phyloP scores from a whole-genome alignment of 2,888 invertebrate species.

The Drosophila atroscutellata region DNA sequence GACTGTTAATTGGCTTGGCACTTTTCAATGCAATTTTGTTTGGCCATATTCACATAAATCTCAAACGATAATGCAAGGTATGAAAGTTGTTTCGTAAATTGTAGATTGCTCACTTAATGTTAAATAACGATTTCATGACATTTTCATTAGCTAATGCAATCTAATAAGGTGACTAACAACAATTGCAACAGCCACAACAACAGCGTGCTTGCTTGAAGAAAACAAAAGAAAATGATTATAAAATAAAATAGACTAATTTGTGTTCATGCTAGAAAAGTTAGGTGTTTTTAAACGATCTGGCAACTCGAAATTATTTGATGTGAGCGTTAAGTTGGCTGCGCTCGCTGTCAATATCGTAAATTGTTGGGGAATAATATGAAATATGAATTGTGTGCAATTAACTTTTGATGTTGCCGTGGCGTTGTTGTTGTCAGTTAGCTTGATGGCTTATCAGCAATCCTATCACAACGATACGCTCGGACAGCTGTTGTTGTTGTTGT shows the following conservation, averaged over 20 bases:
- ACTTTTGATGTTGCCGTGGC: constrained; percentile 14
- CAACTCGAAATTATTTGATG: background rate
- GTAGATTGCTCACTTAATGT: constrained; percentile 26
- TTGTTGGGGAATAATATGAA: background rate
- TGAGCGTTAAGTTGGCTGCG: constrained; percentile 4
- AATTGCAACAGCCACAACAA: no score
- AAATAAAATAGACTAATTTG: background rate
- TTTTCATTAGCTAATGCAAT: constrained; percentile 11
- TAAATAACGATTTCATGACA: constrained; percentile 28
- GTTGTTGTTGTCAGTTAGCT: background rate
- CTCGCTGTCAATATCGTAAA: background rate
- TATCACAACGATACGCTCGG: constrained; percentile 34
- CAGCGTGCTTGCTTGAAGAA: background rate
- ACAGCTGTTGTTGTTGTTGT: constrained; percentile 37
- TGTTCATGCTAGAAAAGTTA: background rate
- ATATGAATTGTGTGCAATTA: background rate
- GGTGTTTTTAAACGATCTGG: constrained; percentile 8
- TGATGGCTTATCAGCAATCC: constrained; percentile 23
- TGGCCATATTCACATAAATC: constrained; percentile 46
- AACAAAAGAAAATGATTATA: background rate
- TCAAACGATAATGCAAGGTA: constrained; percentile 22
- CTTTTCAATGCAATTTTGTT: constrained; percentile 34
- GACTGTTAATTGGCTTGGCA: constrained; percentile 47
- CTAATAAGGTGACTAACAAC: background rate
- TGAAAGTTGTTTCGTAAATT: constrained; percentile 17